phyloP scores from a whole-genome alignment of 2,113 vertebrate genomes.

The Ailuropoda melanoleuca region DNA sequence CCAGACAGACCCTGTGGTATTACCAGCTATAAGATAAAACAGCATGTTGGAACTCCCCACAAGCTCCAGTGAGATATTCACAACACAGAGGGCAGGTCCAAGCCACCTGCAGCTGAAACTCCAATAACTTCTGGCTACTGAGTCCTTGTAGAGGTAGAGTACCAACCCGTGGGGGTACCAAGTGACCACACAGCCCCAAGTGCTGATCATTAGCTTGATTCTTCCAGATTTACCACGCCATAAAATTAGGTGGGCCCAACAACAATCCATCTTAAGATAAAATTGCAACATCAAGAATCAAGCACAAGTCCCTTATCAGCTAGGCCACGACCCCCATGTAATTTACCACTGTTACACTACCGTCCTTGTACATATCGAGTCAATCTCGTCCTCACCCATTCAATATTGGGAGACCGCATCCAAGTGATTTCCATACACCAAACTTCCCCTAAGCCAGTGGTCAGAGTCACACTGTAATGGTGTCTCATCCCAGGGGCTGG shows the following conservation, averaged over 20 bases:
- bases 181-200: neutral
- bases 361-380: accelerated
- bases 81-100: neutral
- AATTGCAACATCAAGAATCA: neutral
- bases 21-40: neutral
- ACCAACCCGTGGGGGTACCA: too few species aligned
- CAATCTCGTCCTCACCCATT: neutral
- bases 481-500: too few species aligned
- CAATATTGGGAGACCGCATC: neutral
- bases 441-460: neutral
- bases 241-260: neutral
- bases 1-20: neutral
- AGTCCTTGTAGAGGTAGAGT: neutral
- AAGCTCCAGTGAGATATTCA: neutral
- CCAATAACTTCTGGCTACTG: neutral
- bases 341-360: neutral
- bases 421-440: neutral
- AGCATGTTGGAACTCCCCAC: neutral
- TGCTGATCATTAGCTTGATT: neutral
- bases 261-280: neutral
- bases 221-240: neutral
- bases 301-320: neutral
- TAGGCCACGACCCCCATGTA: accelerated
- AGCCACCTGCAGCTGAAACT: neutral
- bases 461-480: accelerated